These are phyloP conservation scores for Pharmacophagus antenor DNA, from an alignment of 2,888 invertebrate genomes.

Conservation along the genomic window DNA sequence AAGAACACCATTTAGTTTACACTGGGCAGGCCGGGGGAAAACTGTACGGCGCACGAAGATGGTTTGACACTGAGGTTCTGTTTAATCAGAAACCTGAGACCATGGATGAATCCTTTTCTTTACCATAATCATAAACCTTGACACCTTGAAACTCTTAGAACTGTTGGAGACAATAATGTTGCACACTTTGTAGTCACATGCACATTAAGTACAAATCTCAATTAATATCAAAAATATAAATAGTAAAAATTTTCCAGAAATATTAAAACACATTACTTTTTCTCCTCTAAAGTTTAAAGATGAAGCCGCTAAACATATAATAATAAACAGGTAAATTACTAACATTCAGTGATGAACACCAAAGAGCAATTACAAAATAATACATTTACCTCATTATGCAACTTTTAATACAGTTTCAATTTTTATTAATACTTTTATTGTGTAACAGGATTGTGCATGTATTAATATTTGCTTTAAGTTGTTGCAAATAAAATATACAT, in stretches of 20 bases:
- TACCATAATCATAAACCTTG: slow-evolving; percentile 76
- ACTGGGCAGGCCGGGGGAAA: slow-evolving; percentile 81
- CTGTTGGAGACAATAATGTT: slow-evolving; percentile 61
- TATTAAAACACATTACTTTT: background rate
- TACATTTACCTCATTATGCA: background rate
- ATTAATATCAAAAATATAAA: background rate
- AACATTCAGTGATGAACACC: background rate
- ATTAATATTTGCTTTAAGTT: no score
- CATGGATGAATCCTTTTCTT: slow-evolving; percentile 80
- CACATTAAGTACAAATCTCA: slow-evolving; percentile 41
- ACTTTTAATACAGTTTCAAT: background rate
- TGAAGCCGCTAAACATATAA: background rate
- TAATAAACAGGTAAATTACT: background rate
- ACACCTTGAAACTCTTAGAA: slow-evolving; percentile 78
- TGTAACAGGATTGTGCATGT: background rate
- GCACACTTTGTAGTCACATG: slow-evolving; percentile 47
- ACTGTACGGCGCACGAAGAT: slow-evolving; percentile 80
- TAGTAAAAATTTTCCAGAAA: background rate
- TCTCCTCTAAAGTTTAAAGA: background rate
- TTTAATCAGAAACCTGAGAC: slow-evolving; percentile 74
- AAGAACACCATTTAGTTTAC: slow-evolving; percentile 88
- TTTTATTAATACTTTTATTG: background rate
- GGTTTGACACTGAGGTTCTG: slow-evolving; percentile 74
- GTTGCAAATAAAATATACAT: no score
- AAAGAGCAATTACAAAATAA: background rate